Evolutionary conservation across 1,140 invertebrate species (phyloP).

Genomic region (Ylistrum balloti): DNA sequence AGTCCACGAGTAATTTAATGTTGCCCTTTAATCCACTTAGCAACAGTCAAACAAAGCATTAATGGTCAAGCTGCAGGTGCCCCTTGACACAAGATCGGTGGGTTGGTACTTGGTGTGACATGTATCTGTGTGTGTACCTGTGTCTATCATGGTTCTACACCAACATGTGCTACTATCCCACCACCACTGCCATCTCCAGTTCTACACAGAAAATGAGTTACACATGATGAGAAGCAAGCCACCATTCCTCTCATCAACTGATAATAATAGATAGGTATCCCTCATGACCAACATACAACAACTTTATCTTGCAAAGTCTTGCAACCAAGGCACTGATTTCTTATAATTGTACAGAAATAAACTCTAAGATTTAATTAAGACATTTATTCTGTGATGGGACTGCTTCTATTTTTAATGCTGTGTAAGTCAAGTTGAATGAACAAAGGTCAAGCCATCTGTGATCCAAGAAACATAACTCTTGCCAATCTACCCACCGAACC

Average conservation of each 20-base stretch:
- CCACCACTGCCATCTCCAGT: neutral
- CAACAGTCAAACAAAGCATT: neutral
- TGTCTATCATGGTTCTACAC: neutral
- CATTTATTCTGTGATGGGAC: neutral
- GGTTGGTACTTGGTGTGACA: neutral
- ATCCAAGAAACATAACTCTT: slow-evolving; percentile 34
- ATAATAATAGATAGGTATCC: neutral
- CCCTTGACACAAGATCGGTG: neutral
- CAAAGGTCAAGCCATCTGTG: neutral
- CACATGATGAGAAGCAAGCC: slow-evolving; percentile 3
- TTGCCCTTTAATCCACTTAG: neutral
- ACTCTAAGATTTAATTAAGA: neutral
- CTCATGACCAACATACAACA: neutral
- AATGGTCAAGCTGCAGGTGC: neutral
- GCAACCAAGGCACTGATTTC: neutral
- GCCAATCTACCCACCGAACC: neutral
- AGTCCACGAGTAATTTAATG: neutral
- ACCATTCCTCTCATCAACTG: slow-evolving; percentile 14
- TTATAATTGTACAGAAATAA: neutral
- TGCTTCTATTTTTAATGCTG: neutral
- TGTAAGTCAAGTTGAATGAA: neutral
- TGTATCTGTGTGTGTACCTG: neutral
- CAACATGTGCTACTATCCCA: slow-evolving; percentile 13
- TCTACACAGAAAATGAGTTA: neutral
- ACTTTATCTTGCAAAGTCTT: neutral